These are phyloP conservation scores for Volucella zonaria DNA, from an alignment of 2,888 invertebrate species.

Conservation along the genomic window DNA sequence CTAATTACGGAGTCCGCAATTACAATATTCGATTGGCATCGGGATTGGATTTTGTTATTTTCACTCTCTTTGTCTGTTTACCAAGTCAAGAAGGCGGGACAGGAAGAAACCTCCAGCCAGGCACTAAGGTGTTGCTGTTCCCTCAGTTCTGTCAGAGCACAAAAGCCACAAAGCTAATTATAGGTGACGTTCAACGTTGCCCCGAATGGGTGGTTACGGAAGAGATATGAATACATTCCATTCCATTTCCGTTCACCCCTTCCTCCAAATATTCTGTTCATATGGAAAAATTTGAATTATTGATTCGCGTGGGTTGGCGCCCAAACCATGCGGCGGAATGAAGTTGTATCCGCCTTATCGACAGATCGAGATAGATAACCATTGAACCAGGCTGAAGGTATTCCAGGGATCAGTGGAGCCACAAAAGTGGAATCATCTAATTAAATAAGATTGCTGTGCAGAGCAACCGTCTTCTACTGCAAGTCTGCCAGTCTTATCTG, in stretches of 20 bases:
- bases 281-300: conserved; percentile 56
- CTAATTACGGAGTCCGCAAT: conserved; percentile 37
- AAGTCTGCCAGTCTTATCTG: conserved; percentile 44
- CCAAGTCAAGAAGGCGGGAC: conserved; percentile 4
- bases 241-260: background rate
- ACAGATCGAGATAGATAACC: conserved; percentile 33
- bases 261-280: background rate
- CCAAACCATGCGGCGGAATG: conserved; percentile 23
- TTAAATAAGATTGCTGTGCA: conserved; percentile 49
- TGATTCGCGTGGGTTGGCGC: conserved; percentile 58
- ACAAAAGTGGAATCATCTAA: conserved; percentile 63
- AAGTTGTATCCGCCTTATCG: conserved; percentile 55
- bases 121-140: conserved; percentile 1
- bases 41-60: background rate
- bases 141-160: background rate
- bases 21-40: conserved; percentile 34
- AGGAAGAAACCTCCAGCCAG: conserved; percentile 12
- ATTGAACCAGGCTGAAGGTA: background rate
- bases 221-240: background rate
- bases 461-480: conserved; percentile 37
- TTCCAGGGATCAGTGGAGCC: conserved; percentile 24
- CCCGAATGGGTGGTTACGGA: conserved; percentile 35
- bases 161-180: conserved; percentile 28
- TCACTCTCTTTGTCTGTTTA: background rate
- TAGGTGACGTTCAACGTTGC: conserved; percentile 36